Conservation (phyloP, 2,113 vertebrate genomes). For the Mungos mungo region DNA sequence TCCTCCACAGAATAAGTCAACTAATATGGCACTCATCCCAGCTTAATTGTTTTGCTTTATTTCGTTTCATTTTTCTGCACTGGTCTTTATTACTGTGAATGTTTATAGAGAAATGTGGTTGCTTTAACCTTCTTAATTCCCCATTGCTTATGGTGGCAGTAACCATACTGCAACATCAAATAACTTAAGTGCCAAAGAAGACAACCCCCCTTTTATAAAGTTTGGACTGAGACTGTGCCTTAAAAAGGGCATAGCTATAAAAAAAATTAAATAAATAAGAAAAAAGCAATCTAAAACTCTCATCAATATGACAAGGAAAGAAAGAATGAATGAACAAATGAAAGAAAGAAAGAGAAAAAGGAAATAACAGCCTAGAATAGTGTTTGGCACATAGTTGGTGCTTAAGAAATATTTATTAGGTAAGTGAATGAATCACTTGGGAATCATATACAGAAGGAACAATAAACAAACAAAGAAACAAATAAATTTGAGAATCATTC, state of each 20-base stretch:
- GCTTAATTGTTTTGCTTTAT: not conserved
- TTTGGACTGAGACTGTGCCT: not conserved
- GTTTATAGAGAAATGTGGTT: not conserved
- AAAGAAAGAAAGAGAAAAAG: rapidly evolving
- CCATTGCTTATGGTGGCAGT: not conserved
- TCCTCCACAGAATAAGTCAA: not conserved
- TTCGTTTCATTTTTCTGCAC: not conserved
- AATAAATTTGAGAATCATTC: not conserved
- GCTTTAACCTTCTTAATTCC: not conserved
- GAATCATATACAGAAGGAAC: not conserved
- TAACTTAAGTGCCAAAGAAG: not conserved
- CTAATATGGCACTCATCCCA: not conserved
- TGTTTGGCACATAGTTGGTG: not conserved
- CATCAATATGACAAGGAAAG: not conserved
- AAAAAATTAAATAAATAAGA: not conserved
- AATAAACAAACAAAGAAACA: not conserved
- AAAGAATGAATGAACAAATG: rapidly evolving
- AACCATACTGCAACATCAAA: no score
- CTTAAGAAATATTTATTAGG: not conserved
- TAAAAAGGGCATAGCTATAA: not conserved
- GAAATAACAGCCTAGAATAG: not conserved
- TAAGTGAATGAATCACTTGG: not conserved
- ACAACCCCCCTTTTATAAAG: not conserved
- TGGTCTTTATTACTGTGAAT: not conserved
- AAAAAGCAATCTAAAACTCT: not conserved